Evolutionary conservation across 2,888 invertebrate genomes (phyloP).

Genomic region (Perizoma affinitatum): DNA sequence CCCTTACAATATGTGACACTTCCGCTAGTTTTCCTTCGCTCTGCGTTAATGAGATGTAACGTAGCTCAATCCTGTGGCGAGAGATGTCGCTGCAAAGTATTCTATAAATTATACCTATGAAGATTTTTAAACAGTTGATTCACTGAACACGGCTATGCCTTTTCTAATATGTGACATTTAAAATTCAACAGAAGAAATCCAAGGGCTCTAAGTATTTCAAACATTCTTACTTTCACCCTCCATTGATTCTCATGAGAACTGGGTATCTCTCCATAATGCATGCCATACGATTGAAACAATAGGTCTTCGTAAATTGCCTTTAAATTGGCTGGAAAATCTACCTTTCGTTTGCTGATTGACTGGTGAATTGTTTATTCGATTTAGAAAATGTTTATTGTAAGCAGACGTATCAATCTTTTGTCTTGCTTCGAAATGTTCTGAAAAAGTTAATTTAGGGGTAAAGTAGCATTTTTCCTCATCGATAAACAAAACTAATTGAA

Average conservation of each 20-base stretch:
- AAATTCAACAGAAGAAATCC: not conserved
- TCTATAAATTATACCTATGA: no score
- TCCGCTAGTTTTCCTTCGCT: no score
- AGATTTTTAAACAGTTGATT: no score
- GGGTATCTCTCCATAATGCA: conserved; percentile 21
- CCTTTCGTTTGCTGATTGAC: conserved; percentile 15
- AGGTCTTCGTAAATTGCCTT: conserved; percentile 19
- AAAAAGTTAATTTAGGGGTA: not conserved
- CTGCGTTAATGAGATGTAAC: no score
- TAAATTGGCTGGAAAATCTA: conserved; percentile 25
- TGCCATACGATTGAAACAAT: conserved; percentile 27
- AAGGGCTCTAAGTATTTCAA: conserved; percentile 1
- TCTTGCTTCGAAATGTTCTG: not conserved
- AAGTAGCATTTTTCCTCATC: no score
- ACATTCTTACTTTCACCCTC: conserved; percentile 15
- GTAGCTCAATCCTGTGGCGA: no score
- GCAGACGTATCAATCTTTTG: conserved; percentile 8
- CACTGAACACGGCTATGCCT: not conserved
- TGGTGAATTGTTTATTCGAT: conserved; percentile 10
- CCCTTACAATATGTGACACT: no score
- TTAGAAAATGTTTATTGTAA: conserved; percentile 20
- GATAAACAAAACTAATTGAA: no score
- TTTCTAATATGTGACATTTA: no score
- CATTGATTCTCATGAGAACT: conserved; percentile 16
- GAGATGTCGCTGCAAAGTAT: no score